Evolutionary conservation across 2,113 vertebrate species (phyloP), one percentile per base, ranked within the genome.

Genomic region (Melozone crissalis): DNA sequence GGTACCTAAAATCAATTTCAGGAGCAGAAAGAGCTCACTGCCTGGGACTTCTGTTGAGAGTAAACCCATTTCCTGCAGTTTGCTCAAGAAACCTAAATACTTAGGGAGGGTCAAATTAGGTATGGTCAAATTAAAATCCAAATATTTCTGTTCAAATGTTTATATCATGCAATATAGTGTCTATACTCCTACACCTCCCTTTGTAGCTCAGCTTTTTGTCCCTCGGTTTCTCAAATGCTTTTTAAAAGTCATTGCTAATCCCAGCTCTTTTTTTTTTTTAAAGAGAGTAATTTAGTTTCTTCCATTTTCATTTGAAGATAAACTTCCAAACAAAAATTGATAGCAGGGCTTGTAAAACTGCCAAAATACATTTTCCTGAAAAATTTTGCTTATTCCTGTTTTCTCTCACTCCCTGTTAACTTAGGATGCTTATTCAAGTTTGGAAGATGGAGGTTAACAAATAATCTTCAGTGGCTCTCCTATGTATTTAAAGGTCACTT

Each of bases 401-500:
- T 91, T 62, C n/a, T 46, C 57, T 82, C n/a, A 31, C n/a, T 87
- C 27, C 17, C 28, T 49, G 13, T 72, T 94, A 74, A 61, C 30
- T 71, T 39, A 21, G 39, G 58, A 74, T 37, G 28, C 58, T 73
- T 72, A 66, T 78, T 90, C 63, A 79, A 62, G 59, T 93, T 74
- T 66, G 51, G 55, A 74, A 27, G 66, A 81, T 37, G 20, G 37
- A 84, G 21, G 31, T 69, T 84, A 87, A 90, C 10, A 84, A 90
- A 89, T 31, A 90, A 33, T 62, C 71, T 57, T 84, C 41, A 78
- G 61, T 52, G 78, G 35, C 7, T 87, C 31, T 94, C 33, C 59
- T 81, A 63, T 77, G 63, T 43, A 74, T 79, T 91, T 95, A 95
- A 95, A 91, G 87, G 82, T 93, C 82, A 88, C 72, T 86, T 86